Percentiles rank a stretch among this genome's conserved stretches.
Conservation (phyloP, 2,113 vertebrate genomes). For the Boulengerochromis microlepis region DNA sequence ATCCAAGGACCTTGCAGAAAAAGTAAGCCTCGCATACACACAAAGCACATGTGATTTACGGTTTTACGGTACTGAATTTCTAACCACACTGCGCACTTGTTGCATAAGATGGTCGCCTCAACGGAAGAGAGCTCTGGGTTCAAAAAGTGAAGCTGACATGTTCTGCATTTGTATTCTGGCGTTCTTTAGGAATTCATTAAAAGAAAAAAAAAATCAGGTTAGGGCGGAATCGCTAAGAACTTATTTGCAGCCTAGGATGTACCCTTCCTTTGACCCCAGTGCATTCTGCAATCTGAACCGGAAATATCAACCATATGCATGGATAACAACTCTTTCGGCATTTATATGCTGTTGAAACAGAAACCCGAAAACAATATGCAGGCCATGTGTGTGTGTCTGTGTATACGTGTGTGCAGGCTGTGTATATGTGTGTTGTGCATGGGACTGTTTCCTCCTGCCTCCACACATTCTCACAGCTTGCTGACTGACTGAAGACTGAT, state of each 20-base stretch:
- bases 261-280: not conserved
- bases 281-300: not conserved
- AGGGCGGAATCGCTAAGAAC: not conserved
- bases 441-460: not conserved
- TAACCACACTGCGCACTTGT: not conserved
- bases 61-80: not conserved
- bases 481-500: slow-evolving; percentile 47
- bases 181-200: not conserved
- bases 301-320: not conserved
- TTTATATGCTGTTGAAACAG: not conserved
- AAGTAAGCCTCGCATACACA: slow-evolving; percentile 54
- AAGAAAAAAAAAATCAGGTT: not conserved
- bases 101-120: not conserved
- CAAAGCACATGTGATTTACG: not conserved
- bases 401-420: not conserved
- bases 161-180: not conserved
- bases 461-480: not conserved
- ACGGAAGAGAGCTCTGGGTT: not conserved
- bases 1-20: slow-evolving; percentile 61
- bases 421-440: not conserved
- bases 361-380: not conserved
- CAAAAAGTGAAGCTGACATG: not conserved
- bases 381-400: not conserved
- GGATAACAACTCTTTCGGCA: not conserved
- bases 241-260: not conserved